These are phyloP conservation scores for Melinaea marsaeus DNA, from an alignment of 2,888 invertebrate species.

Conservation along the genomic window DNA sequence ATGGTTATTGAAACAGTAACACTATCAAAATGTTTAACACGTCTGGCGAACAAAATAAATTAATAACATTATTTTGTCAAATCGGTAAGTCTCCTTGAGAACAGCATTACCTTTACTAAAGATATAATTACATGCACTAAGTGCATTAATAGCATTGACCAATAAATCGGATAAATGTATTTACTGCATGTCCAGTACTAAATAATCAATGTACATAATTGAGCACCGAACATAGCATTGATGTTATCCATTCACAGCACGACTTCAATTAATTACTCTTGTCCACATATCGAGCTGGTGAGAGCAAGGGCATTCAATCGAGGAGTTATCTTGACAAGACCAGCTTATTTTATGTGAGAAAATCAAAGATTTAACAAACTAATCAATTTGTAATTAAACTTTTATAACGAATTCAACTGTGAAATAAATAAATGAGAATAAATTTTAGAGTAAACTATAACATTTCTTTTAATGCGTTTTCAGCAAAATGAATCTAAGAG, in stretches of 20 bases:
- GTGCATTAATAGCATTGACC: background rate
- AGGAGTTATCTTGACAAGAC: background rate
- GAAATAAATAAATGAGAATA: too few relatives aligned
- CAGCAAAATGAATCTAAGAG: too few relatives aligned
- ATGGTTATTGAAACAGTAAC: too few relatives aligned
- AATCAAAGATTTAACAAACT: too few relatives aligned
- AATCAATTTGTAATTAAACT: too few relatives aligned
- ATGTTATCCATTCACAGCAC: slow-evolving; percentile 43
- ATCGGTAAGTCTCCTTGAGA: background rate
- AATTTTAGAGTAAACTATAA: too few relatives aligned
- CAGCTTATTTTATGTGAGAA: too few relatives aligned
- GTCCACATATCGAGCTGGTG: slow-evolving; percentile 53
- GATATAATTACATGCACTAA: background rate
- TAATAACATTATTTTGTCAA: too few relatives aligned
- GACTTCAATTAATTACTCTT: slow-evolving; percentile 57
- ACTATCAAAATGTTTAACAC: too few relatives aligned
- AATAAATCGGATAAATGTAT: slow-evolving; percentile 15
- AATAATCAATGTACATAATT: slow-evolving; percentile 25
- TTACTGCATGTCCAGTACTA: slow-evolving; percentile 14
- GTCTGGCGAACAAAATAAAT: too few relatives aligned
- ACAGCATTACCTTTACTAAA: background rate
- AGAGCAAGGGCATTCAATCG: slow-evolving; percentile 12
- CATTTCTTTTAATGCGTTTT: too few relatives aligned
- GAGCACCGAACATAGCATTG: slow-evolving; percentile 45
- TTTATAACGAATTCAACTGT: too few relatives aligned